Conservation (phyloP, 2,888 invertebrate genomes). For the Polylopha cassiicola region DNA sequence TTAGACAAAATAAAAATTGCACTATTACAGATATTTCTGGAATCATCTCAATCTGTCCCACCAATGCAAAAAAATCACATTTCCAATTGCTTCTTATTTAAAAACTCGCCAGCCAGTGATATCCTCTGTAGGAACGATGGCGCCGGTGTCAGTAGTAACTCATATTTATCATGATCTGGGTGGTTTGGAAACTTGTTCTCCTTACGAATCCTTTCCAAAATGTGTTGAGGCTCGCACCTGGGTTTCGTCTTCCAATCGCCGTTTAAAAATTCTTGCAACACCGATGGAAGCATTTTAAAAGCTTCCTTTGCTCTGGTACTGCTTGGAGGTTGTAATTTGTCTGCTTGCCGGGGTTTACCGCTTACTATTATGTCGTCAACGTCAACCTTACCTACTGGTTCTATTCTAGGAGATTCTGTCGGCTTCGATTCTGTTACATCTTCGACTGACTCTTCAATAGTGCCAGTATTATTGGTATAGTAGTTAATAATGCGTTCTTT, state of each 20-base stretch:
- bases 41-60: not conserved
- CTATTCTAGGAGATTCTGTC: constrained; percentile 13
- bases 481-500: constrained; percentile 54
- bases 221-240: constrained; percentile 83
- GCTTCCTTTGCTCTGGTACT: constrained; percentile 52
- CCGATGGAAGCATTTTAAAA: constrained; percentile 71
- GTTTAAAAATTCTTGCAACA: constrained; percentile 76
- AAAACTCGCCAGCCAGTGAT: constrained; percentile 87
- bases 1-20: not conserved
- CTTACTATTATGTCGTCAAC: constrained; percentile 64
- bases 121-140: constrained; percentile 88
- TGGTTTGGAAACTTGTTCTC: constrained; percentile 78
- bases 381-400: constrained; percentile 38
- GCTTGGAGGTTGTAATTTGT: constrained; percentile 49
- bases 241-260: constrained; percentile 69
- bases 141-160: constrained; percentile 85
- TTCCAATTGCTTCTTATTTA: constrained; percentile 62
- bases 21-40: not conserved
- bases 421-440: constrained; percentile 21
- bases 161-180: constrained; percentile 79
- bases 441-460: constrained; percentile 28
- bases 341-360: constrained; percentile 35
- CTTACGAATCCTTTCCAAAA: constrained; percentile 83
- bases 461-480: constrained; percentile 40
- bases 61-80: constrained; percentile 33